Evolutionary conservation across 2,113 vertebrate genomes (phyloP).

Genomic region (Alethe castanea): DNA sequence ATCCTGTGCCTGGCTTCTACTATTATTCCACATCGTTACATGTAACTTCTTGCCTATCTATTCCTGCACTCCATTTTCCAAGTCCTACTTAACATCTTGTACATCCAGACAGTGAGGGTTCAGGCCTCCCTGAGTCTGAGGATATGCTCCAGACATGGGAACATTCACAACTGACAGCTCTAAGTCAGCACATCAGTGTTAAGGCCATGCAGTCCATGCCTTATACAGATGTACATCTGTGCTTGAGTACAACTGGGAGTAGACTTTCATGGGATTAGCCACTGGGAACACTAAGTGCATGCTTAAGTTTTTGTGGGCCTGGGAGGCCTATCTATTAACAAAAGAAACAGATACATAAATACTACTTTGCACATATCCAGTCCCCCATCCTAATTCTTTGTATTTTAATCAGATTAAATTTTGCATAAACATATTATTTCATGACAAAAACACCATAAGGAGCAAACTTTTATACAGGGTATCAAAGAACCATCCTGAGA

Average conservation of each 20-base stretch:
- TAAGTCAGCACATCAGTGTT: neutral
- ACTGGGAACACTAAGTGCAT: neutral
- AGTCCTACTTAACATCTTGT: neutral
- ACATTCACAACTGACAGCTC: neutral
- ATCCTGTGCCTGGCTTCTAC: neutral
- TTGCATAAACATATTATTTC: neutral
- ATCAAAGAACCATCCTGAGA: slow-evolving; percentile 41
- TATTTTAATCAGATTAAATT: neutral
- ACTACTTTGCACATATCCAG: neutral
- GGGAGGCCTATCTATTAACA: slow-evolving; percentile 8
- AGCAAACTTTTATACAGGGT: neutral
- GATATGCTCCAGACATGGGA: neutral
- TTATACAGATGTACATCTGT: neutral
- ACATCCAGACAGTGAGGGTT: neutral
- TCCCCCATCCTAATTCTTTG: neutral
- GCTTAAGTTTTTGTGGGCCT: slow-evolving; percentile 15
- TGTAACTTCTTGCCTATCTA: neutral
- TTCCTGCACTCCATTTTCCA: neutral
- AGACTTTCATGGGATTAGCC: slow-evolving; percentile 18
- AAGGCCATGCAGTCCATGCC: neutral
- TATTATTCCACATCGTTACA: neutral
- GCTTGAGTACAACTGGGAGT: neutral
- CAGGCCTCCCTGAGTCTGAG: neutral
- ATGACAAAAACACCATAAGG: neutral
- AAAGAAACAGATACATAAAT: slow-evolving; percentile 32